Evolutionary conservation across 2,113 vertebrate genomes (phyloP), one percentile per base, ranked within the genome.

Genomic region (Peucedramus taeniatus): DNA sequence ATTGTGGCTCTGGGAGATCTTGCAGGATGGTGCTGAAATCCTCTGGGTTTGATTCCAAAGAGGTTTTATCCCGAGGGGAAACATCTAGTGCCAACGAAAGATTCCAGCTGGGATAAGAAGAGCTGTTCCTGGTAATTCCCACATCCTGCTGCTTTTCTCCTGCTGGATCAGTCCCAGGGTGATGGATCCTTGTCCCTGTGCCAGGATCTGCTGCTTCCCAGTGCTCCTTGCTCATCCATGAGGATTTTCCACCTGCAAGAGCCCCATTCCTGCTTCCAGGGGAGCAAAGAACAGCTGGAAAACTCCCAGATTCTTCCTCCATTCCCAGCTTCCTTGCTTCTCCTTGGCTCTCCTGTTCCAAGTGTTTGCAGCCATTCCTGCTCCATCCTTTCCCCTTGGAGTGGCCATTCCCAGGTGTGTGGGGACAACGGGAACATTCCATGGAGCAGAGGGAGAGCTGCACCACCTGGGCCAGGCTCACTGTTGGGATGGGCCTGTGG

Each of bases 381-480:
- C 57, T 66, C 45, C 1, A 0, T 61, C 7, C 42, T 35, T 40
- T 11, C 4, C 40, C 39, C 20, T 27, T 8, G 45, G 61, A 70
- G 39, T 39, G 56, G 10, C 28, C 37, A 12, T 83, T 83, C 42
- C 39, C 12, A 10, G 23, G 4, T 3, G 1, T 1, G 6, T 31
- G 66, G 31, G 28, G 28, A 27, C 15, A 33, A 15, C 8, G 4
- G 1, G 23, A 8, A 42, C 3, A 19, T 42, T 37, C 31, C 35
- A 4, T 4, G 50, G 83, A 40, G 9, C 2, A 4, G 8, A 2
- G 8, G 49, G 72, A 39, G 24, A 33, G 22, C 40, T 4, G 5
- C 22, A 33, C 28, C 24, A 3, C 39, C 19, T 0, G 35, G 28
- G 7, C 61, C 9, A 3, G 44, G 39, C 74, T 64, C 0, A 0